Conservation (phyloP, 2,797 vertebrate genomes). For the Siniperca scherzeri region DNA sequence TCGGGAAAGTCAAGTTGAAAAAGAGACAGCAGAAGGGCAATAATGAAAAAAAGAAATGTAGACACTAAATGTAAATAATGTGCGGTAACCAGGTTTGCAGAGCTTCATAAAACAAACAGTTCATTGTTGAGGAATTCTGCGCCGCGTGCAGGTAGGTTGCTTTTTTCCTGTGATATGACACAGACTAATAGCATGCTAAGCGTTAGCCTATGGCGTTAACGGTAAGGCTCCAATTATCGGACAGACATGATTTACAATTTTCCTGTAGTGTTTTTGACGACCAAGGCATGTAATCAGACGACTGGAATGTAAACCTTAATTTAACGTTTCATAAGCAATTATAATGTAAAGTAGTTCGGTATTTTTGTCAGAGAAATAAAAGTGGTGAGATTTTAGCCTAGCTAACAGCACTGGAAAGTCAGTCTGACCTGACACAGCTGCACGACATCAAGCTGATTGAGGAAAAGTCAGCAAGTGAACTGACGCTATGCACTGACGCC, state of each 20-base stretch:
- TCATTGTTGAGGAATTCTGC: neutral
- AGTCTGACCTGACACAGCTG: neutral
- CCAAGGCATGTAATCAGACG: rapidly evolving
- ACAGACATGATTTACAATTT: neutral
- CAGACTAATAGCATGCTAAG: conserved; percentile 38
- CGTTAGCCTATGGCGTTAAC: neutral
- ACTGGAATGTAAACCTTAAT: neutral
- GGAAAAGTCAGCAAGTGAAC: neutral
- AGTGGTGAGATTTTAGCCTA: neutral
- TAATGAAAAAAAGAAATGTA: neutral
- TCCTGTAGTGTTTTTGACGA: neutral
- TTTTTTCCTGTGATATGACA: too few species aligned
- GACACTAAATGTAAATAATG: rapidly evolving
- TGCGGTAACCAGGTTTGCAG: rapidly evolving
- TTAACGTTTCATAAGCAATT: rapidly evolving
- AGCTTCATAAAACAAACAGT: rapidly evolving
- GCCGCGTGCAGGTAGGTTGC: conserved; percentile 32
- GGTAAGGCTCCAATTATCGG: conserved; percentile 15
- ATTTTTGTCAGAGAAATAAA: neutral
- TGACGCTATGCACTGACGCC: neutral
- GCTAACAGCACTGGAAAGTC: neutral
- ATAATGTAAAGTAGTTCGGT: neutral
- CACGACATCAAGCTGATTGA: neutral
- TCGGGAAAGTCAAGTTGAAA: conserved; percentile 8
- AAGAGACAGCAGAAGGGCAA: conserved; percentile 22